phyloP scores from a whole-genome alignment of 2,888 invertebrate genomes.

The Hetaerina titia region DNA sequence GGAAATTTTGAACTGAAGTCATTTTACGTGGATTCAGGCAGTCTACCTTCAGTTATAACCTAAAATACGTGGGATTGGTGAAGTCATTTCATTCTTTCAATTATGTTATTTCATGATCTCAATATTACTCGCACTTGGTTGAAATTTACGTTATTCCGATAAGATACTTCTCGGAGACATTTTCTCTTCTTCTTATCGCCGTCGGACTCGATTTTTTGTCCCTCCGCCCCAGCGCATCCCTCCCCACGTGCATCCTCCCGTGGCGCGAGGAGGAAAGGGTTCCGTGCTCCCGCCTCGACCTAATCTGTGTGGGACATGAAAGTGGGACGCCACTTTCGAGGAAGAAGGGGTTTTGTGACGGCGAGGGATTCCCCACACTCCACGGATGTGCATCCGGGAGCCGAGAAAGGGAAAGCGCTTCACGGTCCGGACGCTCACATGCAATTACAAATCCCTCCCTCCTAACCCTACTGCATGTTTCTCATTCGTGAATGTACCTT shows the following conservation, averaged over 20 bases:
- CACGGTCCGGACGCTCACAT: neutral
- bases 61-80: too few relatives aligned
- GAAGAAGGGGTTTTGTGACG: neutral
- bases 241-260: neutral
- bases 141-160: neutral
- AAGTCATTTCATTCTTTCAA: too few relatives aligned
- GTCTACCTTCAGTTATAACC: too few relatives aligned
- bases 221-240: neutral
- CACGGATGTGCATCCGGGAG: neutral
- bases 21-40: too few relatives aligned
- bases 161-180: neutral
- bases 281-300: neutral
- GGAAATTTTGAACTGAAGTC: too few relatives aligned
- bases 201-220: neutral
- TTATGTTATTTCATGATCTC: too few relatives aligned
- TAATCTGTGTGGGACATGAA: neutral
- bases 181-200: neutral
- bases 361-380: too few relatives aligned
- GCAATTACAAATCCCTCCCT: neutral
- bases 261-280: neutral
- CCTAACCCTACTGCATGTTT: too few relatives aligned
- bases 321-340: neutral
- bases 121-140: too few relatives aligned
- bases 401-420: neutral
- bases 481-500: too few relatives aligned